A percentile compares a stretch with the other conserved stretches of the same genome.
Conservation (phyloP, 2,888 invertebrate genomes). For the Leucozona laternaria region DNA sequence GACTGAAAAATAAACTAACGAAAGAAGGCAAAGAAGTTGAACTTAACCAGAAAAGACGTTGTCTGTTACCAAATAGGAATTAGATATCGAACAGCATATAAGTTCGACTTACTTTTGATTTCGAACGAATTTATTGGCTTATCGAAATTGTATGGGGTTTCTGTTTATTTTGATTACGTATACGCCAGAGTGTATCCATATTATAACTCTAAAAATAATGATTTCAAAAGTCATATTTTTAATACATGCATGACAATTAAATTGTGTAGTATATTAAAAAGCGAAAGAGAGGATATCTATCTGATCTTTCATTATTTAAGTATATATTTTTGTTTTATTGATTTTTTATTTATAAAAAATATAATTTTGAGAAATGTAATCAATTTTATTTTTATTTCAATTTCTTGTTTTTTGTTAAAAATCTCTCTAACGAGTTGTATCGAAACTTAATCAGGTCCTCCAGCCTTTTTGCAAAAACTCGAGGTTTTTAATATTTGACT, state of each 20-base stretch:
- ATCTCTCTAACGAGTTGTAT: too few species aligned
- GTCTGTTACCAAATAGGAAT: slow-evolving; percentile 35
- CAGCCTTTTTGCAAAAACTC: too few species aligned
- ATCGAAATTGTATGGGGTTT: slow-evolving; percentile 16
- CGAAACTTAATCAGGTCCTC: too few species aligned
- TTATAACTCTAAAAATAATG: not conserved
- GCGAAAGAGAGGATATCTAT: too few species aligned
- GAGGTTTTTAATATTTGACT: too few species aligned
- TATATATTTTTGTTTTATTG: too few species aligned
- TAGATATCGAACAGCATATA: slow-evolving; percentile 8
- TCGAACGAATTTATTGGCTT: slow-evolving; percentile 48
- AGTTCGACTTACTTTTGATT: slow-evolving; percentile 45
- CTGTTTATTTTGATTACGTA: slow-evolving; percentile 40
- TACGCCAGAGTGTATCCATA: slow-evolving; percentile 32
- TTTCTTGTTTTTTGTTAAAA: too few species aligned
- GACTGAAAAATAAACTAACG: slow-evolving; percentile 15
- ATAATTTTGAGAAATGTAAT: too few species aligned
- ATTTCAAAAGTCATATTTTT: not conserved
- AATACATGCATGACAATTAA: not conserved
- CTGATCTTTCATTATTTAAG: too few species aligned
- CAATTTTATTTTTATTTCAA: too few species aligned
- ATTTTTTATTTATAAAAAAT: too few species aligned
- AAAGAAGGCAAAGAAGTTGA: slow-evolving; percentile 24
- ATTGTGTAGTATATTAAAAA: not conserved
- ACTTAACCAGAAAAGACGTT: not conserved